Conservation (phyloP, 2,888 invertebrate species). For the Idaea aversata region DNA sequence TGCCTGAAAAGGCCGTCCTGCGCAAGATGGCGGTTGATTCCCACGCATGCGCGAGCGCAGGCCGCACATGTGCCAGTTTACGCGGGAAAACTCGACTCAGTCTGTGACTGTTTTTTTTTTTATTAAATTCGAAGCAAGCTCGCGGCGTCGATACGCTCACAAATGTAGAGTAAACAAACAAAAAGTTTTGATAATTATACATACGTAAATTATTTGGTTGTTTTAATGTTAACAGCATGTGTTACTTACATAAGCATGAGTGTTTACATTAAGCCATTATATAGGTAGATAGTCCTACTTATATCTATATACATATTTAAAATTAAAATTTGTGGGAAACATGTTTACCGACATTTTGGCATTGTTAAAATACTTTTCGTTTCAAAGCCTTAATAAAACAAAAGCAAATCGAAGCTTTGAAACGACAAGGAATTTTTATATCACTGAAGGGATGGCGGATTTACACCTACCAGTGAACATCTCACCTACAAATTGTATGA, state of each 20-base stretch:
- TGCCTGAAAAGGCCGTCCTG: slow-evolving; percentile 47
- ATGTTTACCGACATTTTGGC: no score
- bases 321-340: no score
- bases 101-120: slow-evolving; percentile 41
- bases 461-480: no score
- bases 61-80: slow-evolving; percentile 62
- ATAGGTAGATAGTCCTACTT: background rate
- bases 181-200: slow-evolving; percentile 18
- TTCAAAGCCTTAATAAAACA: no score
- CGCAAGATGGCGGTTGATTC: slow-evolving; percentile 61
- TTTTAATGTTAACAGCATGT: slow-evolving; percentile 23
- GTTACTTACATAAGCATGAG: background rate
- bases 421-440: no score
- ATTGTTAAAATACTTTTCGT: no score
- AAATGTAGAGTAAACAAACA: slow-evolving; percentile 36
- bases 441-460: no score
- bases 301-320: background rate
- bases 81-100: slow-evolving; percentile 57
- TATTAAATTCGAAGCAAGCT: slow-evolving; percentile 42
- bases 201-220: background rate
- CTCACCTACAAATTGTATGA: no score
- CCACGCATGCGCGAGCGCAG: slow-evolving; percentile 59
- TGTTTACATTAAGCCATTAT: background rate
- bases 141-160: slow-evolving; percentile 19
- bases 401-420: no score